Evolutionary conservation across 2,888 invertebrate genomes (phyloP).

Genomic region (Coleophora deauratella): DNA sequence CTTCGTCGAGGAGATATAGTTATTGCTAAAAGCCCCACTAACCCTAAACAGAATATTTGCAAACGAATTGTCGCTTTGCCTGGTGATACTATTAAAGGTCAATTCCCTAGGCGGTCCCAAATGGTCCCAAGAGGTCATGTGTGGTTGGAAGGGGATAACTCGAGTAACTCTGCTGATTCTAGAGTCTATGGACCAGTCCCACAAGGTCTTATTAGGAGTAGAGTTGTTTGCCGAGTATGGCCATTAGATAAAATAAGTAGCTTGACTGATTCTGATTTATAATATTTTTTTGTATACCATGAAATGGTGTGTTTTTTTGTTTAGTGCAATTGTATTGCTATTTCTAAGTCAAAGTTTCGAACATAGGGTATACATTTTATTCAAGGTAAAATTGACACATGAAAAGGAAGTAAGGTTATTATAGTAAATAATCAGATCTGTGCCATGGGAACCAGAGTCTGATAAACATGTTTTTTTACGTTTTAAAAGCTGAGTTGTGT

Average conservation of each 20-base stretch:
- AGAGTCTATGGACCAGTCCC: slow-evolving; percentile 92
- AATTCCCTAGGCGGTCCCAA: slow-evolving; percentile 53
- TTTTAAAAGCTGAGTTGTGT: background rate
- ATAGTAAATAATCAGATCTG: too few relatives aligned
- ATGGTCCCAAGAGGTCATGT: slow-evolving; percentile 88
- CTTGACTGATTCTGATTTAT: slow-evolving; percentile 36
- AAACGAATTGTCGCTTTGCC: slow-evolving; percentile 86
- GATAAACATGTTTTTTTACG: too few relatives aligned
- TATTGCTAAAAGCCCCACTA: slow-evolving; percentile 85
- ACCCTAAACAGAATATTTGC: slow-evolving; percentile 87
- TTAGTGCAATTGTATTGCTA: too few relatives aligned
- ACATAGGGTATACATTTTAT: background rate
- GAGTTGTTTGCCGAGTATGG: slow-evolving; percentile 88
- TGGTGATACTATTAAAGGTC: slow-evolving; percentile 78
- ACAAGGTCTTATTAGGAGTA: slow-evolving; percentile 85
- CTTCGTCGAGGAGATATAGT: slow-evolving; percentile 87
- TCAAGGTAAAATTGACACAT: too few relatives aligned
- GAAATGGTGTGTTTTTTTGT: background rate
- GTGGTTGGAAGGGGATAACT: slow-evolving; percentile 95
- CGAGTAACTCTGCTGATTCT: slow-evolving; percentile 88
- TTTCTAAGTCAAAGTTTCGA: background rate
- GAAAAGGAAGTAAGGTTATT: too few relatives aligned
- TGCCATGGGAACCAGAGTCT: too few relatives aligned
- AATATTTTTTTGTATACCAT: background rate
- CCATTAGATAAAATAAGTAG: slow-evolving; percentile 73